Evolutionary conservation across 2,113 vertebrate genomes (phyloP), one percentile per base, ranked within the genome.

Genomic region (Megalops atlanticus): DNA sequence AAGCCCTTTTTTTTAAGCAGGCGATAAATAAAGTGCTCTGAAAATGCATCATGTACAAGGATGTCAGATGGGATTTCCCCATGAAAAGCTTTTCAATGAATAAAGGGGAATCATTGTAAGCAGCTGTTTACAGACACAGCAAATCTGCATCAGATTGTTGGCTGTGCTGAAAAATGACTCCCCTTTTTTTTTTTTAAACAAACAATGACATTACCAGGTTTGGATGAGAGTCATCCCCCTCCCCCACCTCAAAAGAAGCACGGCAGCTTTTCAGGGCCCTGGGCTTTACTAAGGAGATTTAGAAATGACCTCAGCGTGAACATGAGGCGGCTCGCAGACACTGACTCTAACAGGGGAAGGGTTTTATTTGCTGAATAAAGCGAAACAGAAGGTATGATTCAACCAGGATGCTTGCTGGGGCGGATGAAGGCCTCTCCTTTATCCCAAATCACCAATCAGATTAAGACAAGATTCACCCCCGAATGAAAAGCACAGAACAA

Each of bases 401-500:
- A 36, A n/a, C 41, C 74, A 82, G 74, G 14, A 77, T 47, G 16
- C 64, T 64, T 10, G 39, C 35, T 39, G 31, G 36, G 58, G 43
- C 33, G 45, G 74, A 70, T 27, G n/a, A 33, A n/a, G n/a, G n/a
- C 43, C 64, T 47, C 47, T 31, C 45, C 58, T 52, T 82, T 38
- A 82, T 71, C 58, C 80, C 43, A n/a, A 70, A 21, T 49, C 36
- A 49, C 80, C 80, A 52, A 82, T 77, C 74, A 77, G 80, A 82
- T 77, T 77, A 72, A 24, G 24, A 71, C 27, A 81, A 76, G 69
- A 76, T 24, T 33, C 40, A 58, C 54, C 54, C n/a, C 54, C 24
- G 43, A 38, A 78, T n/a, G 35, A 45, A 38, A 43, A 78, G 35
- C 39, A 54, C 76, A 47, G 43, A 69, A 78, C 14, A 78, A 78